Evolutionary conservation across 2,113 vertebrate species (phyloP).

Genomic region (Lagopus muta): DNA sequence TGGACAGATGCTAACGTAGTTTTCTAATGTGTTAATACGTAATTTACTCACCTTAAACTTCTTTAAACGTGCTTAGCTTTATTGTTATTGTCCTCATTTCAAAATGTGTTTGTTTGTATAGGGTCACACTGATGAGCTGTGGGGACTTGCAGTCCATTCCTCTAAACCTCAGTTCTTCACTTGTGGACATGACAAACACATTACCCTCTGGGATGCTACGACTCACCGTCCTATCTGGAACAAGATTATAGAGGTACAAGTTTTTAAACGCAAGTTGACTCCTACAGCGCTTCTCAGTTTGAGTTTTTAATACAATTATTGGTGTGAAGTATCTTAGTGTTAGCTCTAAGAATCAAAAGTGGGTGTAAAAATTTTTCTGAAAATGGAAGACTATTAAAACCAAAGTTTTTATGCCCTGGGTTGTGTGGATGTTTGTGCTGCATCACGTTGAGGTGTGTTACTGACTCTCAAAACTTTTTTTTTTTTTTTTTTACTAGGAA

Average conservation of each 20-base stretch:
- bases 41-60: neutral
- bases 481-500: neutral
- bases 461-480: neutral
- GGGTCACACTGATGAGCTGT: slow-evolving; percentile 97
- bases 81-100: neutral
- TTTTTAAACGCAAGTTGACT: neutral
- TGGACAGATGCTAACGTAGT: neutral
- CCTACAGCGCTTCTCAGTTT: neutral
- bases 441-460: neutral
- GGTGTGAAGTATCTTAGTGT: neutral
- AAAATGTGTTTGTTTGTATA: slow-evolving; percentile 63
- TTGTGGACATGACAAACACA: slow-evolving; percentile 93
- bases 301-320: neutral
- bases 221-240: slow-evolving; percentile 91
- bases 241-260: slow-evolving; percentile 89
- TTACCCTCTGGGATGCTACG: slow-evolving; percentile 92
- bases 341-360: neutral
- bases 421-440: neutral
- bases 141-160: slow-evolving; percentile 94
- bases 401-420: neutral
- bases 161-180: slow-evolving; percentile 92
- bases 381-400: neutral
- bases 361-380: neutral
- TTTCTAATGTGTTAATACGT: neutral
- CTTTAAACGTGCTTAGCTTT: neutral